Conservation (phyloP, 2,113 vertebrate genomes). For the Alligator sinensis region DNA sequence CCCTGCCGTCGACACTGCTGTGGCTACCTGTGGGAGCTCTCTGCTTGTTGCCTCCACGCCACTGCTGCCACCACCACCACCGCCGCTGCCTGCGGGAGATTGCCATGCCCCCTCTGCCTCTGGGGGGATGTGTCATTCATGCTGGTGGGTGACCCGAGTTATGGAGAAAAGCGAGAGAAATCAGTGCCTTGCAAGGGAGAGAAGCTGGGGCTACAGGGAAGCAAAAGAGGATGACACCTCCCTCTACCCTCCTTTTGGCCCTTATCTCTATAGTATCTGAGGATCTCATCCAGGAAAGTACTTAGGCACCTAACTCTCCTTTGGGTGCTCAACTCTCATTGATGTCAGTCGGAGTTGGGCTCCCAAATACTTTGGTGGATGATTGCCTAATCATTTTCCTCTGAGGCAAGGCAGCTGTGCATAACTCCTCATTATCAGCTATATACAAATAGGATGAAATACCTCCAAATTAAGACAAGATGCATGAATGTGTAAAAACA, state of each 20-base stretch:
- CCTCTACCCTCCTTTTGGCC: background rate
- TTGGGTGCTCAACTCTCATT: too few relatives aligned
- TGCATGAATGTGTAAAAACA: background rate
- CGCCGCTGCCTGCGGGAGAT: too few relatives aligned
- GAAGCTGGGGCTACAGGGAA: background rate
- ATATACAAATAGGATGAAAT: background rate
- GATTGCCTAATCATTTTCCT: background rate
- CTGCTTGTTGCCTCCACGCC: too few relatives aligned
- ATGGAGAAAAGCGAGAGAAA: background rate
- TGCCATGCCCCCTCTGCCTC: too few relatives aligned
- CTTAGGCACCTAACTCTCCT: background rate
- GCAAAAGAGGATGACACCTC: background rate
- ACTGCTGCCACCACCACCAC: too few relatives aligned
- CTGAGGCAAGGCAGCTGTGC: background rate
- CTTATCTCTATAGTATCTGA: background rate
- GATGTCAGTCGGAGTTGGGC: too few relatives aligned
- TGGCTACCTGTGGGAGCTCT: too few relatives aligned
- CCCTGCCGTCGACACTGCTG: too few relatives aligned
- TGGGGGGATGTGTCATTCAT: too few relatives aligned
- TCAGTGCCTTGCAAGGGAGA: background rate
- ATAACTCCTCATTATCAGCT: background rate
- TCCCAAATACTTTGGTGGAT: too few relatives aligned
- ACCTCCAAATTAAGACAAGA: background rate
- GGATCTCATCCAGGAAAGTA: background rate
- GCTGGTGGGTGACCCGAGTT: background rate